Percentiles rank a stretch among this genome's conserved stretches.
Conservation (phyloP, 2,113 vertebrate species). For the Mirza zaza region DNA sequence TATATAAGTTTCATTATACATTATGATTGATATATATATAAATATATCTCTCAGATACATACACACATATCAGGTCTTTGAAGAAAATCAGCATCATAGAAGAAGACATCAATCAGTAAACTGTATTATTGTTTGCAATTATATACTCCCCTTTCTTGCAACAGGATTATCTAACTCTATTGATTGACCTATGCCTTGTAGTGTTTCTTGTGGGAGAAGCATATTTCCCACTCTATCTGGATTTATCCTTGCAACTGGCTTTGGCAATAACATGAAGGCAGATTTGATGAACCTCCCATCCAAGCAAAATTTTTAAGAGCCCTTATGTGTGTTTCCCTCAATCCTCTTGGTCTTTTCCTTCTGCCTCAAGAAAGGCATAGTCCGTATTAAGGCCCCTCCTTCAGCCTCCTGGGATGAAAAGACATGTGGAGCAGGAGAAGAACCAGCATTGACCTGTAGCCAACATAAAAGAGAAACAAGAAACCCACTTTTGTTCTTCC, state of each 20-base stretch:
- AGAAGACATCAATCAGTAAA: neutral
- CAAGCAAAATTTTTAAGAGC: neutral
- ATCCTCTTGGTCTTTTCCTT: neutral
- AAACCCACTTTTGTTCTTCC: neutral
- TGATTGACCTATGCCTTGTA: neutral
- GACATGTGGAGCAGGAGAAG: neutral
- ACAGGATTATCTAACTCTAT: neutral
- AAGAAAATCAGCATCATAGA: neutral
- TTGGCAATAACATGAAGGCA: neutral
- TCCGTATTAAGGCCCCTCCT: neutral
- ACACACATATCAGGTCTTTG: neutral
- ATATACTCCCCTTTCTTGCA: neutral
- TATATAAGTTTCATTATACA: neutral
- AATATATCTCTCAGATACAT: neutral
- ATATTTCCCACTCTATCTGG: neutral
- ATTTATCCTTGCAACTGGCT: neutral
- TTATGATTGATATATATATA: neutral
- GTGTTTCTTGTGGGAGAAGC: neutral
- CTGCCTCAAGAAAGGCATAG: neutral
- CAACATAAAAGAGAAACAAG: neutral
- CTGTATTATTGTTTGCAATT: neutral
- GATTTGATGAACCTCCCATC: neutral
- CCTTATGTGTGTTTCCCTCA: neutral
- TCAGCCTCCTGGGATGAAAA: neutral
- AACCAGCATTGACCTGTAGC: neutral